These are phyloP conservation scores for Conistra vaccinii DNA, from an alignment of 2,888 invertebrate genomes.

Conservation along the genomic window DNA sequence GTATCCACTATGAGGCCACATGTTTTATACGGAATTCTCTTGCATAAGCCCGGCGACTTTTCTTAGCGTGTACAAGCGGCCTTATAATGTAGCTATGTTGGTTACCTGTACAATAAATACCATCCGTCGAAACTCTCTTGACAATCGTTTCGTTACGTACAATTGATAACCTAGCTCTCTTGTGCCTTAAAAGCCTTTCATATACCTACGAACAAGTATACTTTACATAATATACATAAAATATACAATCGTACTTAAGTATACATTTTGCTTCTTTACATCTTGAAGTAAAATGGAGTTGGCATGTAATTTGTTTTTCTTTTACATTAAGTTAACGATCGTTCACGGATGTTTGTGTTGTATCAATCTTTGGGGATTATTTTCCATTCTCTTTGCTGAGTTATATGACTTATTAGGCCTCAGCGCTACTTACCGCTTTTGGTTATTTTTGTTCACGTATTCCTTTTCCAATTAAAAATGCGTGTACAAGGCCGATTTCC, in stretches of 20 bases:
- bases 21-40: too few relatives aligned
- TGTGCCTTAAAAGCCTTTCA: constrained; percentile 13
- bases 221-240: not conserved
- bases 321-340: constrained; percentile 20
- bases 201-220: not conserved
- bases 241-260: not conserved
- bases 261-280: not conserved
- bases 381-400: constrained; percentile 30
- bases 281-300: constrained; percentile 15
- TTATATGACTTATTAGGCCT: not conserved
- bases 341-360: constrained; percentile 26
- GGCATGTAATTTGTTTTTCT: constrained; percentile 23
- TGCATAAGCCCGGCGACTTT: too few relatives aligned
- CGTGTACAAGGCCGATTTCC: too few relatives aligned
- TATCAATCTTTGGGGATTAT: constrained; percentile 30
- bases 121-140: not conserved
- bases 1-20: not conserved
- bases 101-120: not conserved
- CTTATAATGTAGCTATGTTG: too few relatives aligned
- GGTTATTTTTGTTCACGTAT: too few relatives aligned
- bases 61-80: too few relatives aligned
- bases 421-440: too few relatives aligned
- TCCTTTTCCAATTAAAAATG: too few relatives aligned
- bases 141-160: constrained; percentile 9
- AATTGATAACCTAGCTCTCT: constrained; percentile 7